phyloP scores from a whole-genome alignment of 2,797 vertebrate genomes.

The Acanthornis magna region DNA sequence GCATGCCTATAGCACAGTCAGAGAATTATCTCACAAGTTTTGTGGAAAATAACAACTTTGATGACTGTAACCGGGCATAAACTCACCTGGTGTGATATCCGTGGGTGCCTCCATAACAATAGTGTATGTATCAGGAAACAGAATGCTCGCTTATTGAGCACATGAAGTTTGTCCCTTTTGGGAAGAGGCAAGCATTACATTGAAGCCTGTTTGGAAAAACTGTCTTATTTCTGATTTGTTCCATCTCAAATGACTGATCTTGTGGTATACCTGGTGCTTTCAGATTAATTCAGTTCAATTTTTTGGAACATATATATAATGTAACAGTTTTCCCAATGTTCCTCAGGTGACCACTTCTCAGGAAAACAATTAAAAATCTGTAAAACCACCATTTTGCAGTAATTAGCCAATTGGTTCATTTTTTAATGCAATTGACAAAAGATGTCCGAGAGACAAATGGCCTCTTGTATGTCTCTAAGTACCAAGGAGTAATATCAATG shows the following conservation, averaged over 20 bases:
- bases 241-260: neutral
- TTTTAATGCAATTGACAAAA: neutral
- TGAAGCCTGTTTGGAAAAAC: neutral
- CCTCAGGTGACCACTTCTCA: neutral
- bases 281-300: neutral
- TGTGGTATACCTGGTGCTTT: neutral
- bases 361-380: neutral
- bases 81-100: neutral
- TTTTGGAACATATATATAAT: neutral
- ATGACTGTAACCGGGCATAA: neutral
- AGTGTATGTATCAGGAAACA: neutral
- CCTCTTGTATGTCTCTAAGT: neutral
- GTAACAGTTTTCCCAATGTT: neutral
- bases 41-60: neutral
- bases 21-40: neutral
- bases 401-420: neutral
- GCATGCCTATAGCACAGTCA: neutral
- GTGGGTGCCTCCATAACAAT: neutral
- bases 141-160: fast-evolving
- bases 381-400: neutral
- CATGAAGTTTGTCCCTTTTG: neutral
- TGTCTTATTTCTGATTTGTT: neutral
- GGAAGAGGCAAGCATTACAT: neutral
- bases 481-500: neutral
- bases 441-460: neutral